These are phyloP conservation scores for Ametastegia equiseti DNA, from an alignment of 2,888 invertebrate species.

Conservation along the genomic window DNA sequence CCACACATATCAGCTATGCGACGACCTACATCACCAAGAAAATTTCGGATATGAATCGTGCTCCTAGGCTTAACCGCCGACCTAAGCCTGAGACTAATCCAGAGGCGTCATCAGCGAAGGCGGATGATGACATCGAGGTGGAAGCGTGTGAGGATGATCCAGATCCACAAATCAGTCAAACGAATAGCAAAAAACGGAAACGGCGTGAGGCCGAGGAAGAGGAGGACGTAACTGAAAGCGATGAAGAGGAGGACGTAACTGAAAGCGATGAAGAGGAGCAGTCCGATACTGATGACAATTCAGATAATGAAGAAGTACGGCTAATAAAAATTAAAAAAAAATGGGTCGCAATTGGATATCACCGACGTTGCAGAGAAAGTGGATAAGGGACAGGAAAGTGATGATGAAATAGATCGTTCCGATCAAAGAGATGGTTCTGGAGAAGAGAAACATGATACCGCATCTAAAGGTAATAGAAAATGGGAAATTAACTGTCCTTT, in stretches of 20 bases:
- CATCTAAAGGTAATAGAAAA: background rate
- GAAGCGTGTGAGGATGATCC: background rate
- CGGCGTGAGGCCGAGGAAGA: background rate
- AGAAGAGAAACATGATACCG: background rate
- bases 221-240: background rate
- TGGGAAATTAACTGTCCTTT: background rate
- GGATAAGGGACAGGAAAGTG: background rate
- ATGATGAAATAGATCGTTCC: background rate
- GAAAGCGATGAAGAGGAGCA: background rate
- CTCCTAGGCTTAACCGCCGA: background rate
- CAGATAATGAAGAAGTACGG: background rate
- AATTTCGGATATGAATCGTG: slow-evolving; percentile 4
- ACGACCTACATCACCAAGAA: background rate
- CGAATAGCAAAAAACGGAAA: background rate
- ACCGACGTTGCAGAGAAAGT: background rate
- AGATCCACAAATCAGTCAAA: background rate
- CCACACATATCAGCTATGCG: background rate
- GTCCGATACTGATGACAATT: background rate
- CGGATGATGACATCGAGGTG: background rate
- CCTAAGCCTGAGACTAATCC: background rate
- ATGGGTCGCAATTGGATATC: background rate
- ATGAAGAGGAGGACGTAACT: background rate
- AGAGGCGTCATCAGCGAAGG: background rate
- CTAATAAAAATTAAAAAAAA: background rate
- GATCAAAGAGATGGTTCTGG: background rate